Percentiles rank a stretch among this genome's conserved stretches.
phyloP scores from a whole-genome alignment of 2,113 vertebrate genomes.

The Mesembrinibis cayennensis region DNA sequence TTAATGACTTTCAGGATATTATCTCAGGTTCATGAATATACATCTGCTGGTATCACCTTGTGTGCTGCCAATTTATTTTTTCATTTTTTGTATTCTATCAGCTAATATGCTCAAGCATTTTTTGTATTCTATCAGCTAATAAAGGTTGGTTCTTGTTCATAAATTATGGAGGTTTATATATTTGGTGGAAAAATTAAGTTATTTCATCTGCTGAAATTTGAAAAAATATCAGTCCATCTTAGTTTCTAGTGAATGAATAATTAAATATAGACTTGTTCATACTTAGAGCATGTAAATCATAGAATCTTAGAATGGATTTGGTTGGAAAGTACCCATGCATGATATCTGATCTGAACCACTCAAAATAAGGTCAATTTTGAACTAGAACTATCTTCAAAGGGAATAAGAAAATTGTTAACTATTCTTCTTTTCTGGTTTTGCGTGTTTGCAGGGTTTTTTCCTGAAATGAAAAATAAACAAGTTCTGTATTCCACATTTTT shows the following conservation, averaged over 20 bases:
- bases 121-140: neutral
- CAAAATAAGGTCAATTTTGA: neutral
- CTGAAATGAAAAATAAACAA: neutral
- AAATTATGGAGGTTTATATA: neutral
- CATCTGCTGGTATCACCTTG: neutral
- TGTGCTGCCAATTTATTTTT: neutral
- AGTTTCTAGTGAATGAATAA: neutral
- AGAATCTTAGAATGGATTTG: neutral
- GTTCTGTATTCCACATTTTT: neutral
- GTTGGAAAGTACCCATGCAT: neutral
- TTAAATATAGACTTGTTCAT: neutral
- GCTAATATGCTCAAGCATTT: neutral
- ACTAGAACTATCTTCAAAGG: neutral
- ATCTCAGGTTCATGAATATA: neutral
- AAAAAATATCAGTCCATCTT: neutral
- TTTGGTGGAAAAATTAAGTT: neutral
- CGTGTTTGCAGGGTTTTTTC: neutral
- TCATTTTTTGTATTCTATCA: neutral
- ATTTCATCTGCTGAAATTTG: neutral
- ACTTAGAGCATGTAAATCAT: neutral
- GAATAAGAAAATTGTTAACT: neutral
- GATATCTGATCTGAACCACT: neutral
- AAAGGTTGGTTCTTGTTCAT: neutral
- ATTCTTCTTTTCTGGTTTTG: neutral
- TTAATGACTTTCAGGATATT: neutral